Percentiles rank a stretch among this genome's conserved stretches.
phyloP scores from a whole-genome alignment of 2,888 invertebrate genomes.

The Agrochola lota region DNA sequence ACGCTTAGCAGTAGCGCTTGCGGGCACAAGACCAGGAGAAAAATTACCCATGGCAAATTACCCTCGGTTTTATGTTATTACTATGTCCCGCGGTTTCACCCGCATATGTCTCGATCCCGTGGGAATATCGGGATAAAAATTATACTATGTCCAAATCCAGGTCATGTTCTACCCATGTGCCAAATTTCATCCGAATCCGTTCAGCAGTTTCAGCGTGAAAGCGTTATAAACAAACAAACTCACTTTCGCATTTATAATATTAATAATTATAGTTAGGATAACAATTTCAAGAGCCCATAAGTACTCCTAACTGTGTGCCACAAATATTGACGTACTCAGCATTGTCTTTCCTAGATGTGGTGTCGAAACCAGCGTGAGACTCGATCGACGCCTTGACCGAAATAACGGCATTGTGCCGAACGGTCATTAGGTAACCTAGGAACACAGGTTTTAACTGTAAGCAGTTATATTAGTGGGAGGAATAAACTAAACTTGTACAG shows the following conservation, averaged over 20 bases:
- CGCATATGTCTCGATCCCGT: too few relatives aligned
- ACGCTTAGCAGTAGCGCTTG: neutral
- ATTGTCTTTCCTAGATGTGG: constrained; percentile 10
- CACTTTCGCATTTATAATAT: too few relatives aligned
- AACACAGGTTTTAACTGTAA: neutral
- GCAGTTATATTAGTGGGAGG: neutral
- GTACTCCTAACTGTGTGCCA: neutral
- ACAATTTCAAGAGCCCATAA: neutral
- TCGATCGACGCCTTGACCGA: constrained; percentile 40
- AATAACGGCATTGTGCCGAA: constrained; percentile 25
- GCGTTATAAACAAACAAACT: too few relatives aligned
- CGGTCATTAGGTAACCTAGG: constrained; percentile 30
- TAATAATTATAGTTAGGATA: too few relatives aligned
- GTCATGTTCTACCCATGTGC: too few relatives aligned
- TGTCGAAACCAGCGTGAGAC: constrained; percentile 41
- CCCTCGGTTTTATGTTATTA: neutral
- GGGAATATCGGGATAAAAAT: too few relatives aligned
- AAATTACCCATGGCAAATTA: neutral
- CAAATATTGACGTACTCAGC: constrained; percentile 19
- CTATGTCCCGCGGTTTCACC: too few relatives aligned
- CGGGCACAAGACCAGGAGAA: neutral
- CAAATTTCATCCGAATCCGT: too few relatives aligned
- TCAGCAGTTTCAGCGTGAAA: too few relatives aligned
- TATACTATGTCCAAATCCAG: too few relatives aligned
- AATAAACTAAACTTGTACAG: neutral